Conservation (phyloP, 2,113 vertebrate species). For the Thoracochromis brauschi region DNA sequence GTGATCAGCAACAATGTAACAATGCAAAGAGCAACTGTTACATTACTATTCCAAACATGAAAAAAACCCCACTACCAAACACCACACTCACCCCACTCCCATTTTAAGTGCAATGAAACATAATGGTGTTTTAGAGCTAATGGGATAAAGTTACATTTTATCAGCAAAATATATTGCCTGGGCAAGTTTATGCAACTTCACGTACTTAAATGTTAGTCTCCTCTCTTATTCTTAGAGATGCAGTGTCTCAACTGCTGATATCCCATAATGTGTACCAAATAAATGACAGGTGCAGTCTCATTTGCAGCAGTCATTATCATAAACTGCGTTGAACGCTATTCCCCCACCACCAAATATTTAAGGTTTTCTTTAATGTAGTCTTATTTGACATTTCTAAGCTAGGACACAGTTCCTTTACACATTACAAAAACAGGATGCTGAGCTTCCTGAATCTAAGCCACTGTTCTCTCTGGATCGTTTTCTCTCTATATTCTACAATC, state of each 20-base stretch:
- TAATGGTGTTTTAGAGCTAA: not conserved
- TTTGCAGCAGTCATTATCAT: not conserved
- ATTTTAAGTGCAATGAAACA: not conserved
- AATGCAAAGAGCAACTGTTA: not conserved
- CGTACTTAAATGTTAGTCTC: not conserved
- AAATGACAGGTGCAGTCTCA: not conserved
- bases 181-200: not conserved
- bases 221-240: not conserved
- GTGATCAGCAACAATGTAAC: not conserved
- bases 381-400: not conserved
- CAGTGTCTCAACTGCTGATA: not conserved
- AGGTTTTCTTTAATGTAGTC: not conserved
- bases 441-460: not conserved
- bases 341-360: not conserved
- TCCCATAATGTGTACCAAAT: not conserved
- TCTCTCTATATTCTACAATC: not conserved
- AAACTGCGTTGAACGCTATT: not conserved
- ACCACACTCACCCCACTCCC: not conserved
- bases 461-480: not conserved
- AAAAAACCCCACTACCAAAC: accelerated
- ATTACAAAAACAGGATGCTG: not conserved
- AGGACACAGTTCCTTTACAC: not conserved
- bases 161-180: not conserved
- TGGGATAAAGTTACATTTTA: not conserved
- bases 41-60: not conserved